phyloP scores from a whole-genome alignment of 2,888 invertebrate genomes.

The Nowickia ferox region DNA sequence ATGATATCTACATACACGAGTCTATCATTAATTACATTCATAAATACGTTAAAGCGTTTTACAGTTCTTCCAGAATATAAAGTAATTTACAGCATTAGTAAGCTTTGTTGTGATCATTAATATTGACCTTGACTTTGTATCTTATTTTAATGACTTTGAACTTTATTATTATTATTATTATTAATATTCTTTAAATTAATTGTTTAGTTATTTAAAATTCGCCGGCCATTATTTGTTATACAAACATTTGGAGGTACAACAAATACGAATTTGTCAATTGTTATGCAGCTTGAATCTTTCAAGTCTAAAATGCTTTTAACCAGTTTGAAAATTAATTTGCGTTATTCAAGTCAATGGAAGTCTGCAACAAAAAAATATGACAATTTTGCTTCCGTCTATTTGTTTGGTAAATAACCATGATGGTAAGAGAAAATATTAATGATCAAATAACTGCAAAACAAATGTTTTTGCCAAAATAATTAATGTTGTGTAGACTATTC shows the following conservation, averaged over 20 bases:
- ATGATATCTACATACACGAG: not conserved
- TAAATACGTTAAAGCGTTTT: not conserved
- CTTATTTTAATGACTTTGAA: conserved; percentile 58
- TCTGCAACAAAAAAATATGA: not conserved
- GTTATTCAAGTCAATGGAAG: not conserved
- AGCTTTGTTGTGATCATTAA: not conserved
- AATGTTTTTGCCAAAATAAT: not conserved
- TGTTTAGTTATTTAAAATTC: conserved; percentile 22
- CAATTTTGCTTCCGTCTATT: conserved; percentile 39
- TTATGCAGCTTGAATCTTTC: conserved; percentile 23
- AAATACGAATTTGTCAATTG: conserved; percentile 28
- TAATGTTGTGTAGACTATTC: too few species aligned
- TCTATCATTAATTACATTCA: not conserved
- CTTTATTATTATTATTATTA: conserved; percentile 11
- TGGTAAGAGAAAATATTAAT: not conserved
- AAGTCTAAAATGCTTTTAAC: conserved; percentile 10
- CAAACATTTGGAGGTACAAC: not conserved
- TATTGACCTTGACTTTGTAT: conserved; percentile 67
- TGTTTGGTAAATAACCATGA: conserved; percentile 14
- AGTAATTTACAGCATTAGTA: conserved; percentile 6
- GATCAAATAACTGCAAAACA: not conserved
- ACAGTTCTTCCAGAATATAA: not conserved
- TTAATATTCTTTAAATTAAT: not conserved
- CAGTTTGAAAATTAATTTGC: conserved; percentile 8
- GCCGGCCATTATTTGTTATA: conserved; percentile 30